These are phyloP conservation scores for Chrysemys picta DNA, from an alignment of 2,113 vertebrate genomes.

Conservation along the genomic window DNA sequence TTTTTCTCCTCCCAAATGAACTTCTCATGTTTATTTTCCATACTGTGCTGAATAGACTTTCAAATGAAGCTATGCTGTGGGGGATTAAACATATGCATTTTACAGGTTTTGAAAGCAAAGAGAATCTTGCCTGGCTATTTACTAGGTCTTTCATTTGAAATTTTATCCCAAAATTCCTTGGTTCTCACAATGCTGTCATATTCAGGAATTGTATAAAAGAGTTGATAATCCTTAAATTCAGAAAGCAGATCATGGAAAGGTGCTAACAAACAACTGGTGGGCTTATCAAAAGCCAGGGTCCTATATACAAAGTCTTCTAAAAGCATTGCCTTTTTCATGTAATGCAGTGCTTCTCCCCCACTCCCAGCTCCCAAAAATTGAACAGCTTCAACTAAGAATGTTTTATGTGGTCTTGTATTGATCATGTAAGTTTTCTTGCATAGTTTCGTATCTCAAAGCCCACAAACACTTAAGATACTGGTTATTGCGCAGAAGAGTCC, in stretches of 20 bases:
- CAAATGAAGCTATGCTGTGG: neutral
- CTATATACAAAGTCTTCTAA: neutral
- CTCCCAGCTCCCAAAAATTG: too few relatives aligned
- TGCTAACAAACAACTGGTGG: neutral
- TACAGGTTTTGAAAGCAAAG: neutral
- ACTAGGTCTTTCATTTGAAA: neutral
- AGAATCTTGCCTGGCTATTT: neutral
- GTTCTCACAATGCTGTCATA: neutral
- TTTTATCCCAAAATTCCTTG: neutral
- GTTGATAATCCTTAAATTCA: neutral
- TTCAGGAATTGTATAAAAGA: neutral
- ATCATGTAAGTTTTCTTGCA: neutral
- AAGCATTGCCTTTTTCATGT: neutral
- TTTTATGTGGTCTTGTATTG: neutral
- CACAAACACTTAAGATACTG: neutral
- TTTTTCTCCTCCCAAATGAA: neutral
- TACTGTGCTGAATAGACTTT: neutral
- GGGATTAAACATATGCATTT: neutral
- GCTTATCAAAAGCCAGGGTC: neutral
- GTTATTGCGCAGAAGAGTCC: neutral
- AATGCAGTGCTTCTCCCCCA: neutral
- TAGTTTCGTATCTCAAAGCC: neutral
- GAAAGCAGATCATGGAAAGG: neutral
- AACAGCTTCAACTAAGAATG: neutral
- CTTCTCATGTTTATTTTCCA: neutral